These are phyloP conservation scores for Drosophila kanekoi DNA, from an alignment of 2,888 invertebrate genomes.

Conservation along the genomic window DNA sequence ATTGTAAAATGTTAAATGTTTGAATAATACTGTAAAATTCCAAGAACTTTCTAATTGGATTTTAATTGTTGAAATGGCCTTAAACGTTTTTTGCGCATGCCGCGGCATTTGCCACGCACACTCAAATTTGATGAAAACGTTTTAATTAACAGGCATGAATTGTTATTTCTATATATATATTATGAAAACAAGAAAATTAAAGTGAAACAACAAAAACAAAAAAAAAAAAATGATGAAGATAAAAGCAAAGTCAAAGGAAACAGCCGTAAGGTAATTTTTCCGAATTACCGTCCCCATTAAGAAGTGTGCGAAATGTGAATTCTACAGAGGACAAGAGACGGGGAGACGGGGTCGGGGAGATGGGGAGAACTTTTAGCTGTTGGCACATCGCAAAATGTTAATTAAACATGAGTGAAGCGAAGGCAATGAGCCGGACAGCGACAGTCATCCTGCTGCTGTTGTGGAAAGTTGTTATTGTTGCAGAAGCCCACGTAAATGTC, in stretches of 20 bases:
- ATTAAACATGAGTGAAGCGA: slow-evolving; percentile 68
- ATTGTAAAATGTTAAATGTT: background rate
- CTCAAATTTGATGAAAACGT: slow-evolving; percentile 19
- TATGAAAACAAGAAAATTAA: slow-evolving; percentile 38
- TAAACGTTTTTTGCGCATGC: slow-evolving; percentile 11
- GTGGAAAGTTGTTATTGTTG: slow-evolving; percentile 5
- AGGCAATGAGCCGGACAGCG: slow-evolving; percentile 45
- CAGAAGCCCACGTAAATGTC: slow-evolving; percentile 65
- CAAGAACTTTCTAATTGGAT: slow-evolving; percentile 10
- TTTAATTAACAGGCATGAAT: slow-evolving; percentile 47
- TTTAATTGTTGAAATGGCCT: background rate
- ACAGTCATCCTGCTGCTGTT: slow-evolving; percentile 21
- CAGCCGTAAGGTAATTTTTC: slow-evolving; percentile 36
- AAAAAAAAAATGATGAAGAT: slow-evolving; percentile 12
- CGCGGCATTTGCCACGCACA: background rate
- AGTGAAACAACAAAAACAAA: slow-evolving; percentile 7
- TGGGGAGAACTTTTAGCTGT: slow-evolving; percentile 28
- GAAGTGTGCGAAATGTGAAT: slow-evolving; percentile 48
- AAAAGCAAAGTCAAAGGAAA: slow-evolving; percentile 46
- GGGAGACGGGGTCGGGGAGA: background rate
- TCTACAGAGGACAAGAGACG: slow-evolving; percentile 2
- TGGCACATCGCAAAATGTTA: slow-evolving; percentile 68
- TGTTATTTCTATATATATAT: slow-evolving; percentile 46
- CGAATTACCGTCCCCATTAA: background rate
- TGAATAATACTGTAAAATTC: background rate